Evolutionary conservation across 2,888 invertebrate genomes (phyloP), one percentile per base, ranked within the genome.

Genomic region (Sthenelais limicola): DNA sequence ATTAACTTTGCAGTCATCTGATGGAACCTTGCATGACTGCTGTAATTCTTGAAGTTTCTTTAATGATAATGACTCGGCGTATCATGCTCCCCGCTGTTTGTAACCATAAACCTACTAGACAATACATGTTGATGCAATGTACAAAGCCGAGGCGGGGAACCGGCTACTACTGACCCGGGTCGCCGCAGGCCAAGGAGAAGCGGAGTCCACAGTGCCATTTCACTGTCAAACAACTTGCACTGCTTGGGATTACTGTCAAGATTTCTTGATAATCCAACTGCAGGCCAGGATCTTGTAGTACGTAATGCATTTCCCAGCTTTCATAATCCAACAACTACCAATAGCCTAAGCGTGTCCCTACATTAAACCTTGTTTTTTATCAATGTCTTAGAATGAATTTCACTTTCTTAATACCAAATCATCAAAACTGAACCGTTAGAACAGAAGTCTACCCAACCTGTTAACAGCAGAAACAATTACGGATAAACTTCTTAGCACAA

Each of bases 391-490:
- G n/a, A 1, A 48, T 24, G 32, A 24, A 48, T 48, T 48, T 32
- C 30, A 48, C 32, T 67, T 30, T 33, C 43, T 26, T 32, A 26
- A 48, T 47, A 67, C 67, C 49, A 68, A 68, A 68, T n/a, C 48
- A 48, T 32, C 38, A 47, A 28, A 68, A 68, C 30, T 35, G 68
- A 51, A 68, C 49, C 33, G 47, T 48, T n/a, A n/a, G n/a, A 68
- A 68, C 68, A 68, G 68, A 68, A 68, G 35, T 68, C 68, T 68
- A 68, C 68, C 68, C 68, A 68, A 51, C 33, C 38, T 43, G 49
- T 52, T 35, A 68, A 51, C 51, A 52, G 33, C 48, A 33, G 48
- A 68, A 68, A 47, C 68, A 51, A 68, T 68, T 38, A 68, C 68
- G 51, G 68, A 68, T 33, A 68, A 51, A 68, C 43, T 48, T 68